phyloP scores from a whole-genome alignment of 2,113 vertebrate genomes.

The Dipodomys spectabilis region DNA sequence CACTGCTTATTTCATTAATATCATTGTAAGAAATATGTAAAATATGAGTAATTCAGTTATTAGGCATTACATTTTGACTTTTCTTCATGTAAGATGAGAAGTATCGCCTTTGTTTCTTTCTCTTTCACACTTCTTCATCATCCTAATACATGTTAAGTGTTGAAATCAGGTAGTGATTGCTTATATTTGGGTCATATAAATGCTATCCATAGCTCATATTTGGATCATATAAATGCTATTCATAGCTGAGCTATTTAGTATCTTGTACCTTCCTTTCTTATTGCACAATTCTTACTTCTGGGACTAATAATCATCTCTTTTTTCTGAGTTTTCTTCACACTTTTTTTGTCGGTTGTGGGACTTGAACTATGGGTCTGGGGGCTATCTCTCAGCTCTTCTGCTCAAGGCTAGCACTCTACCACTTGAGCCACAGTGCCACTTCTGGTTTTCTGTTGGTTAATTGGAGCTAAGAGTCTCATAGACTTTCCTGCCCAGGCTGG shows the following conservation, averaged over 20 bases:
- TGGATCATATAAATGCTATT: not conserved
- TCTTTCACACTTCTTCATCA: not conserved
- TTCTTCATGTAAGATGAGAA: not conserved
- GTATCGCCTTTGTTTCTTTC: not conserved
- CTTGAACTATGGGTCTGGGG: no score
- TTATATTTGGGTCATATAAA: not conserved
- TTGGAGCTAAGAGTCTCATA: no score
- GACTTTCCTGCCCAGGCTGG: no score
- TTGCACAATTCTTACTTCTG: not conserved
- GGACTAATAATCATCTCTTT: not conserved
- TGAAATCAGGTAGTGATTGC: not conserved
- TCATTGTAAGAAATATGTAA: not conserved
- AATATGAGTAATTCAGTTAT: not conserved
- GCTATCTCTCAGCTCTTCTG: no score
- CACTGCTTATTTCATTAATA: not conserved
- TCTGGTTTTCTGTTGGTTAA: no score
- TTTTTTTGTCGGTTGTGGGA: not conserved
- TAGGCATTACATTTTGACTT: not conserved
- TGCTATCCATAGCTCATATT: not conserved
- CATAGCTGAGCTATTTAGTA: not conserved
- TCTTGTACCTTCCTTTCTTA: not conserved
- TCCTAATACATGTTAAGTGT: not conserved
- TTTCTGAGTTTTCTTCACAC: not conserved
- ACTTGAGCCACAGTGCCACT: no score
- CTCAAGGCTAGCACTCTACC: no score